A percentile compares a stretch with the other conserved stretches of the same genome.
phyloP scores from a whole-genome alignment of 2,888 invertebrate genomes.

The Argyresthia goedartella region DNA sequence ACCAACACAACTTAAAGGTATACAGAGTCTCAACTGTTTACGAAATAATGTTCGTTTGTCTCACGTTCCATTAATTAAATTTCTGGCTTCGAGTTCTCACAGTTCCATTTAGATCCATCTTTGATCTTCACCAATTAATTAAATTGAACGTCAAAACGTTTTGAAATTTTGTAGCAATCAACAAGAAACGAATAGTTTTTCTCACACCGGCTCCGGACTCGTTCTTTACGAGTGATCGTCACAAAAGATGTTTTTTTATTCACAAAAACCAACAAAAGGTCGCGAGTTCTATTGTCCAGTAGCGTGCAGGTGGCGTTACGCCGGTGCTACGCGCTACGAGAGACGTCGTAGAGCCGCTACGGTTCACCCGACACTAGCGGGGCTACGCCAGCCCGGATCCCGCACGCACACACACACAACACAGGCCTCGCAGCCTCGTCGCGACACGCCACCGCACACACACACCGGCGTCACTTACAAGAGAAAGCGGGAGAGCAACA shows the following conservation, averaged over 20 bases:
- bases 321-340: constrained; percentile 35
- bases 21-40: constrained; percentile 19
- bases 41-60: constrained; percentile 9
- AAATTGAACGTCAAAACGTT: neutral
- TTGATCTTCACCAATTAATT: neutral
- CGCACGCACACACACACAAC: constrained; percentile 40
- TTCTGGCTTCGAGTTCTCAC: neutral
- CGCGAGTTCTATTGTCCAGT: constrained; percentile 52
- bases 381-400: constrained; percentile 61
- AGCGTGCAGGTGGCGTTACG: constrained; percentile 19
- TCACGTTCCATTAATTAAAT: constrained; percentile 20
- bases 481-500: constrained; percentile 56
- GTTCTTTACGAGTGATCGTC: constrained; percentile 37
- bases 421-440: constrained; percentile 32
- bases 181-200: constrained; percentile 23
- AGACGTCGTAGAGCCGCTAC: constrained; percentile 53
- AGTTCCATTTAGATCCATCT: too few species aligned
- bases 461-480: constrained; percentile 34
- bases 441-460: constrained; percentile 31
- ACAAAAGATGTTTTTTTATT: constrained; percentile 46
- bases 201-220: constrained; percentile 33
- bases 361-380: constrained; percentile 61
- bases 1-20: constrained; percentile 42
- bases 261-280: constrained; percentile 59
- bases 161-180: neutral